Conservation (phyloP, 2,888 invertebrate genomes). For the Seladonia tumulorum region DNA sequence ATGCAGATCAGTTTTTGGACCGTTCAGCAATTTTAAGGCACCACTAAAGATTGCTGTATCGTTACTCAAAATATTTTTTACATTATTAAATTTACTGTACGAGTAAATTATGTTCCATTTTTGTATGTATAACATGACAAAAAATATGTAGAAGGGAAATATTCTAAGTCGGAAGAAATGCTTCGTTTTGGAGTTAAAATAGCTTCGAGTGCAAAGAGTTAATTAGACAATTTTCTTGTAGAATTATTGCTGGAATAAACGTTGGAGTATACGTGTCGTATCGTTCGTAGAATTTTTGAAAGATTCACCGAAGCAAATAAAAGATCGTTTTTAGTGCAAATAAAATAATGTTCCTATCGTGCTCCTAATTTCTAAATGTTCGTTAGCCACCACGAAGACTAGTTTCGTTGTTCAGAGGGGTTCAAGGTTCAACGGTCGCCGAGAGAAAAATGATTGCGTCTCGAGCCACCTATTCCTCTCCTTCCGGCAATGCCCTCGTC, state of each 20-base stretch:
- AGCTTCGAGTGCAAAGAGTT: too few relatives aligned
- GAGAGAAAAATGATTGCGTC: background rate
- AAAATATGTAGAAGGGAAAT: too few relatives aligned
- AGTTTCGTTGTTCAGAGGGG: background rate
- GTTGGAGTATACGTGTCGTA: background rate
- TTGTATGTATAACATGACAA: too few relatives aligned
- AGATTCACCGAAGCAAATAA: background rate
- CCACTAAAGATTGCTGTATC: too few relatives aligned
- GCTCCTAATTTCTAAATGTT: background rate
- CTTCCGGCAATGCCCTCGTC: background rate
- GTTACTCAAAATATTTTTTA: too few relatives aligned
- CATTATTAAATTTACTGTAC: too few relatives aligned
- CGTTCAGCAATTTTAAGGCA: too few relatives aligned
- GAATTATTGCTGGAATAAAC: too few relatives aligned
- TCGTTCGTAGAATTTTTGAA: background rate
- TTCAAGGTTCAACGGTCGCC: background rate
- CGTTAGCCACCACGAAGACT: background rate
- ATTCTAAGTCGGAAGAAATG: too few relatives aligned
- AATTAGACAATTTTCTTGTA: too few relatives aligned
- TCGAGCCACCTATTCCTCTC: slow-evolving; percentile 12
- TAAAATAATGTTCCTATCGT: background rate
- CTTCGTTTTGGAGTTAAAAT: too few relatives aligned
- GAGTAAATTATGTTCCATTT: too few relatives aligned
- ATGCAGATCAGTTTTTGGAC: background rate
- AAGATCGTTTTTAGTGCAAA: background rate